These are phyloP conservation scores for Coelopa pilipes DNA, from an alignment of 2,888 invertebrate species.

Conservation along the genomic window DNA sequence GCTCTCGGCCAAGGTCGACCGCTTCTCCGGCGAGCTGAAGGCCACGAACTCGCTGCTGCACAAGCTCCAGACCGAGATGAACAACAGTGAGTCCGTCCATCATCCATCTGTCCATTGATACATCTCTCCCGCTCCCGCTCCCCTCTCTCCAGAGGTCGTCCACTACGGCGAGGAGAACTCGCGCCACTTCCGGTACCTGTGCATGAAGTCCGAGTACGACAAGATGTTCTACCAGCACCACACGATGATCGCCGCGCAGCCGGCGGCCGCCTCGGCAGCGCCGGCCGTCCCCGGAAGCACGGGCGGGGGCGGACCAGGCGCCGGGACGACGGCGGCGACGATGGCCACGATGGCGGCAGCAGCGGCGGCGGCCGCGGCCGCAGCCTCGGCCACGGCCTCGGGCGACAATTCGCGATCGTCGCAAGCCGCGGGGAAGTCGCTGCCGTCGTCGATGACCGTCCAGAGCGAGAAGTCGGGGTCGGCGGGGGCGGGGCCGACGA, in stretches of 20 bases:
- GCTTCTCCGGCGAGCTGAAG: constrained; percentile 54
- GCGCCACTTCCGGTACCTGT: constrained; percentile 63
- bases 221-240: constrained; percentile 66
- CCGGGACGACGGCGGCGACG: background rate
- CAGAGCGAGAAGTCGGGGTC: constrained; percentile 38
- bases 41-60: constrained; percentile 52
- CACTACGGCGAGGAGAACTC: constrained; percentile 65
- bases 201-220: constrained; percentile 66
- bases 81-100: constrained; percentile 53
- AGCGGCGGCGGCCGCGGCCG: background rate
- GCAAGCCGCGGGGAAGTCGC: constrained; percentile 11
- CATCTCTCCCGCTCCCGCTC: background rate
- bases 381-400: background rate
- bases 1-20: constrained; percentile 56
- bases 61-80: constrained; percentile 55
- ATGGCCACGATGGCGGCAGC: background rate
- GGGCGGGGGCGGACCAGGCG: background rate
- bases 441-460: background rate
- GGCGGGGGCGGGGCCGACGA: no score
- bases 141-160: constrained; percentile 52
- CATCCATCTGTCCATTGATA: background rate
- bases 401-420: background rate
- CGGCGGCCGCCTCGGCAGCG: background rate
- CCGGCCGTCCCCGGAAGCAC: background rate
- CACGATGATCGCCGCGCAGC: constrained; percentile 45